Base-by-base conservation (phyloP, 2,113 vertebrate species). In the Scortum barcoo region DNA sequence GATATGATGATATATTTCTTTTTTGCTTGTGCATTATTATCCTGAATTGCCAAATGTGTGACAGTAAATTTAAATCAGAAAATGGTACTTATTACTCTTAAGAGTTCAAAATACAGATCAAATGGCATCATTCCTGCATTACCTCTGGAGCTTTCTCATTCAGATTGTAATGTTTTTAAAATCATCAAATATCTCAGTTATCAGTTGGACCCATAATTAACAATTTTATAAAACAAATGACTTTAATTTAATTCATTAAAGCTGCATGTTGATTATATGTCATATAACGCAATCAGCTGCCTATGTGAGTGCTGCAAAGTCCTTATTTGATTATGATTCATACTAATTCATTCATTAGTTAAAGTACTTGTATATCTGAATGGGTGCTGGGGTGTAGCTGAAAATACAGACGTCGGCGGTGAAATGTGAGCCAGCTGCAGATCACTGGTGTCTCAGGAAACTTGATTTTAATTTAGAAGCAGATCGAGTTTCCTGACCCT, bases 401-500 rank as follows among this genome's bases (percentile, higher is more conserved):
- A 69, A 12, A 50, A 70, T 3, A 36, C 12, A 30, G 10, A 75
- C 42, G 7, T 13, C 6, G 44, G 14, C 19, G 30, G n/a, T 20
- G 5, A 67, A 51, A 76, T 22, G 48, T 17, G 50, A 79, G 22
- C 14, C 33, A 5, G 50, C 42, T n/a, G 48, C n/a, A 24, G 14
- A 40, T 69, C 13, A 33, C 7, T 36, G 38, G 24, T 5, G 7
- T 54, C 60, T 60, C 22, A 30, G 50, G 61, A 73, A 67, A 50
- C 28, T 1, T 3, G 26, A 81, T 72, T 78, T 78, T 60, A 72
- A 81, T 76, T 72, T 65, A 60, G 57, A 60, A 17, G 1, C n/a
- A 36, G 65, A 73, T 74, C 77, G 51, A 24, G 58, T 78, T 66
- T 81, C 69, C 28, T 60, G 68, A 74, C 75, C 81, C 53, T 36